These are phyloP conservation scores for Plagodis dolabraria DNA, from an alignment of 2,888 invertebrate genomes.

Conservation along the genomic window DNA sequence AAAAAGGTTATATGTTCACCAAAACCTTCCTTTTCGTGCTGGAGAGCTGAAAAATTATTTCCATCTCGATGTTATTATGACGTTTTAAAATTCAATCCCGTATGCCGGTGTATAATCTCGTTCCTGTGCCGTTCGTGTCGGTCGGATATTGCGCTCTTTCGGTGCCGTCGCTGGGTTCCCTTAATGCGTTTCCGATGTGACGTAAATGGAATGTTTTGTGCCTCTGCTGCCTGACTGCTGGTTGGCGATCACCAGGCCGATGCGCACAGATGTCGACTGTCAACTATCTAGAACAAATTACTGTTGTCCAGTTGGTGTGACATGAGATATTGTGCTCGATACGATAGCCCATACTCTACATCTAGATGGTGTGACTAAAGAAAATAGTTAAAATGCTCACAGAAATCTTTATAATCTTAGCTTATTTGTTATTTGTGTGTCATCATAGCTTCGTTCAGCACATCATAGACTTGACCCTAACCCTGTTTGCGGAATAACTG, in stretches of 20 bases:
- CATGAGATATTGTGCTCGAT: conserved; percentile 9
- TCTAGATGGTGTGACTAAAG: too few relatives aligned
- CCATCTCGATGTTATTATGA: background rate
- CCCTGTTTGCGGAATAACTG: conserved; percentile 1
- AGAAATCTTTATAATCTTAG: too few relatives aligned
- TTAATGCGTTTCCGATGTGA: conserved; percentile 82
- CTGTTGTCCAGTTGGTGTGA: conserved; percentile 30
- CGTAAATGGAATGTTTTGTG: conserved; percentile 76
- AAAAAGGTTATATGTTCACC: too few relatives aligned
- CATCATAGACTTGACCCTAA: too few relatives aligned
- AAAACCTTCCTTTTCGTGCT: too few relatives aligned
- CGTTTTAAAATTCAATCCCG: conserved; percentile 18
- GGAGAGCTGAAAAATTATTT: background rate
- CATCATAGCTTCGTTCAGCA: too few relatives aligned
- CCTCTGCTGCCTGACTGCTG: conserved; percentile 40
- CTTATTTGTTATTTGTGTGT: too few relatives aligned
- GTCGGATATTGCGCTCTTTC: conserved; percentile 80
- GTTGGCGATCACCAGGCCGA: conserved; percentile 28
- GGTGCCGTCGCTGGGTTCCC: conserved; percentile 62
- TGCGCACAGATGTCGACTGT: conserved; percentile 53
- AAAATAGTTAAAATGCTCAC: too few relatives aligned
- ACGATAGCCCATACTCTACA: too few relatives aligned
- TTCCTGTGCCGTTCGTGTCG: conserved; percentile 39
- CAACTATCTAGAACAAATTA: conserved; percentile 44
- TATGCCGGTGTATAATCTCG: conserved; percentile 24